Evolutionary conservation across 2,888 invertebrate species (phyloP), one percentile per base, ranked within the genome.

Genomic region (Ommatoiulus sabulosus): DNA sequence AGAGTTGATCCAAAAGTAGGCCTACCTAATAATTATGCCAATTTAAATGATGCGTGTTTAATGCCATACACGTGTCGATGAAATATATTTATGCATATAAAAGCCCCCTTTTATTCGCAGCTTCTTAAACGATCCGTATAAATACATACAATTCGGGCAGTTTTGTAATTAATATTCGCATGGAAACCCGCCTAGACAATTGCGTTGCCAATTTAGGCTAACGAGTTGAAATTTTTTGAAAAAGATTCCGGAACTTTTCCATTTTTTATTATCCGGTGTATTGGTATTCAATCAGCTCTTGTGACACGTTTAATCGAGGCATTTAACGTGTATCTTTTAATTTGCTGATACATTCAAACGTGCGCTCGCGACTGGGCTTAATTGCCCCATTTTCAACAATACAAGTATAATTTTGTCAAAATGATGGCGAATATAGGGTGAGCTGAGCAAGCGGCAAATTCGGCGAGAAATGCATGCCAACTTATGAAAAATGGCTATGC

Each of bases 381-480:
- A 72, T 72, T 72, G 72, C 72, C 24, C 72, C 72, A 72, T 72
- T 72, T 72, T 72, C 72, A 72, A 72, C 20, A 72, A 72, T 72
- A 72, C 72, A n/a, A 6, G 72, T 24, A 35, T 35, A 24, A 72
- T 72, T 72, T 72, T 72, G 5, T 20, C 20, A 15, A 63, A 63
- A 72, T 72, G 24, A 24, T 8, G 20, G 72, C 24, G 35, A 35
- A n/a, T 63, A 5, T 5, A 63, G 63, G 3, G 63, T n/a, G 3
- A 72, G 20, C 24, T n/a, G 63, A 6, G 63, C 6, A 3, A 72
- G 20, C 24, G 24, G 24, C 72, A 0, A 72, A 10, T 24, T 72
- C 6, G n/a, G 8, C 8, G 6, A 24, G 24, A 72, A 72, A 24
- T 72, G 24, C 7, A 24, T 72, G 24, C 0, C 8, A 72, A 72